Evolutionary conservation across 2,888 invertebrate genomes (phyloP).

Genomic region (Nomada fucata): DNA sequence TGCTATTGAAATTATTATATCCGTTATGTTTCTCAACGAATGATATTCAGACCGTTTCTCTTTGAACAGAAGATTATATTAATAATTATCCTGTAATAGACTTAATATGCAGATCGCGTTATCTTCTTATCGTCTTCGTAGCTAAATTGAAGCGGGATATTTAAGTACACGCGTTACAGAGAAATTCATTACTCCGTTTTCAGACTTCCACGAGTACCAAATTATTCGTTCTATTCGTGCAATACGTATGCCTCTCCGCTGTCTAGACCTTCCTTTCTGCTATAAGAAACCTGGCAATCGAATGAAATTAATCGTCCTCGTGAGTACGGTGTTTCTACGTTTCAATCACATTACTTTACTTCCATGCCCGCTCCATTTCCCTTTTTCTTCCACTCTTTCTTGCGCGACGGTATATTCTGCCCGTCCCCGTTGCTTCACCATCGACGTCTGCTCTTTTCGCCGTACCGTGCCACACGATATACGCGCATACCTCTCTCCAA

Average conservation of each 20-base stretch:
- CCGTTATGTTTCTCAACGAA: too few species aligned
- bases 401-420: neutral
- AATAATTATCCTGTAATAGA: neutral
- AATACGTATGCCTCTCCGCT: neutral
- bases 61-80: neutral
- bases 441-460: too few species aligned
- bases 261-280: too few species aligned
- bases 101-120: neutral
- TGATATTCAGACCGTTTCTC: too few species aligned
- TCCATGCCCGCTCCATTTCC: constrained; percentile 10
- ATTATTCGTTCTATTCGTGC: neutral
- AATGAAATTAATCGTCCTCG: neutral
- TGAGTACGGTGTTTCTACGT: neutral
- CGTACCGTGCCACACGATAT: too few species aligned
- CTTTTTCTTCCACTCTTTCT: neutral
- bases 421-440: neutral
- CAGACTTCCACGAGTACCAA: neutral
- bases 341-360: constrained; percentile 2
- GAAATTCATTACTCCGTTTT: neutral
- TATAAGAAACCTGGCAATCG: neutral
- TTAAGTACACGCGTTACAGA: neutral
- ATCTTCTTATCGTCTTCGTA: neutral
- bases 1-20: too few species aligned
- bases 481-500: too few species aligned
- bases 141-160: neutral